Percentiles rank a stretch among this genome's conserved stretches.
Conservation (phyloP, 2,797 vertebrate genomes). For the Sebastes trivittatus region DNA sequence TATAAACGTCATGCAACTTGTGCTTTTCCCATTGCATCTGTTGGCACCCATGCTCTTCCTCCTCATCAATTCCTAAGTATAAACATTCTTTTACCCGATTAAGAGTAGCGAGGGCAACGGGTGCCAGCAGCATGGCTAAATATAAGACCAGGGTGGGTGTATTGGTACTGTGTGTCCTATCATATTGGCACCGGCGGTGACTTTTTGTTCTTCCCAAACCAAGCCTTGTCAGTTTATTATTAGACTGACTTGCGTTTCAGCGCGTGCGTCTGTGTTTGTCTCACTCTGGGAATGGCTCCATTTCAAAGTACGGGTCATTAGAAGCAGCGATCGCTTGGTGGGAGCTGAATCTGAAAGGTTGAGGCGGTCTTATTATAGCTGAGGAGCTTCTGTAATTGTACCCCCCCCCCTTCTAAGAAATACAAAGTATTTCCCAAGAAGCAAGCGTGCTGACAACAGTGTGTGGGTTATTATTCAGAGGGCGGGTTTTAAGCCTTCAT, state of each 20-base stretch:
- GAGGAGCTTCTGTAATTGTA: slow-evolving; percentile 62
- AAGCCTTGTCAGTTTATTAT: slow-evolving; percentile 67
- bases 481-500: slow-evolving; percentile 14
- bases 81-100: slow-evolving; percentile 67
- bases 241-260: slow-evolving; percentile 45
- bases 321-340: slow-evolving; percentile 42
- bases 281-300: slow-evolving; percentile 48
- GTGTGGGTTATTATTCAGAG: slow-evolving; percentile 18
- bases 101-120: slow-evolving; percentile 8
- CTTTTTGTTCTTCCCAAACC: slow-evolving; percentile 64
- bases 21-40: slow-evolving; percentile 42
- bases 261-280: slow-evolving; percentile 34
- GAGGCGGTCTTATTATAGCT: slow-evolving; percentile 68
- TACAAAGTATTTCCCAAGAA: slow-evolving; percentile 39
- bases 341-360: slow-evolving; percentile 62
- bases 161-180: slow-evolving; percentile 51
- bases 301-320: slow-evolving; percentile 59
- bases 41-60: slow-evolving; percentile 31
- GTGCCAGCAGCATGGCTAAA: slow-evolving; percentile 51
- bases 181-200: slow-evolving; percentile 46
- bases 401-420: slow-evolving; percentile 34
- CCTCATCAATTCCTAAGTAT: slow-evolving; percentile 47
- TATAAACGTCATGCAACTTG: slow-evolving; percentile 25
- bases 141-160: slow-evolving; percentile 48
- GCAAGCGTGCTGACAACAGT: slow-evolving; percentile 22